Percentiles rank a stretch among this genome's conserved stretches.
These are phyloP conservation scores for Drosophila ogumai DNA, from an alignment of 1,140 invertebrate genomes.

Conservation along the genomic window DNA sequence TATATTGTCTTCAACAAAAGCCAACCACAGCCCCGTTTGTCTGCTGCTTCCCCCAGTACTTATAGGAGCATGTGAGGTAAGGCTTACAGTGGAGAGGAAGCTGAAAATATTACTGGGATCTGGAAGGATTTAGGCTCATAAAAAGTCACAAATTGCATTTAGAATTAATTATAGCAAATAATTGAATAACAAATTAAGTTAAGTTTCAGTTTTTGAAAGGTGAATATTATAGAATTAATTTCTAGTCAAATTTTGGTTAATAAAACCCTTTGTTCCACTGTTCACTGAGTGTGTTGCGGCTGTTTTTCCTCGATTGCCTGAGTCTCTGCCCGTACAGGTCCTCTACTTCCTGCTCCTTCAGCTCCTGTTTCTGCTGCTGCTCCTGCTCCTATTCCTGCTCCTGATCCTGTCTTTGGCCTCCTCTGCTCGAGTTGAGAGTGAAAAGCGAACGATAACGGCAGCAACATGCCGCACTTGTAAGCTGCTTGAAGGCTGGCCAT, in stretches of 20 bases:
- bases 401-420: conserved; percentile 30
- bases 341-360: conserved; percentile 1
- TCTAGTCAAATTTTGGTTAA: background rate
- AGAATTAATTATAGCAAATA: background rate
- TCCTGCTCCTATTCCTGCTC: conserved; percentile 9
- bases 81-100: conserved; percentile 23
- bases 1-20: conserved; percentile 83
- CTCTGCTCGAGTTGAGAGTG: conserved; percentile 56
- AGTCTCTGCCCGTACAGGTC: too few species aligned
- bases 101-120: background rate
- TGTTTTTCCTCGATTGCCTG: conserved; percentile 33
- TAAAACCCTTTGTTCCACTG: conserved; percentile 17
- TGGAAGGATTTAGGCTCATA: background rate
- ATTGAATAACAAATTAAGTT: background rate
- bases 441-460: conserved; percentile 81
- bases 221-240: background rate
- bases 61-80: conserved; percentile 15
- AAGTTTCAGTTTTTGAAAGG: background rate
- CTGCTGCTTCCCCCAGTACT: conserved; percentile 8
- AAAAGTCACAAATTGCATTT: background rate
- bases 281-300: conserved; percentile 24
- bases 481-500: conserved; percentile 74
- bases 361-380: conserved; percentile 2
- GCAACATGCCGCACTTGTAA: conserved; percentile 81
- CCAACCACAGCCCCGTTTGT: conserved; percentile 67